Evolutionary conservation across 2,888 invertebrate species (phyloP).

Genomic region (Oasisia sp.): DNA sequence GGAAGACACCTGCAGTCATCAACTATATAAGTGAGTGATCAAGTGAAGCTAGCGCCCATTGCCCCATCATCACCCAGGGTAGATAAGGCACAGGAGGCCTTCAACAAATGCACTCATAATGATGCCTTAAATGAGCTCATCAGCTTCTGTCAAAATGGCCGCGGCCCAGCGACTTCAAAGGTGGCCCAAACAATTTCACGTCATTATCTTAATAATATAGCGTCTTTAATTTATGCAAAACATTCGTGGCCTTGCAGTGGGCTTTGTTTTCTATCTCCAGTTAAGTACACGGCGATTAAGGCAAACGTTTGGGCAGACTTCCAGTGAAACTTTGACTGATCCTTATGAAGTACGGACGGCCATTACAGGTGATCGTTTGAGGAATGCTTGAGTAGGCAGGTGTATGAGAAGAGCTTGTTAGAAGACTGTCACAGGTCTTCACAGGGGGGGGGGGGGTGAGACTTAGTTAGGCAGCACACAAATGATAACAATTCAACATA

Average conservation of each 20-base stretch:
- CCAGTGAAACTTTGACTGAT: neutral
- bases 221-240: slow-evolving; percentile 6
- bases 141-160: neutral
- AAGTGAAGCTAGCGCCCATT: neutral
- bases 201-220: slow-evolving; percentile 17
- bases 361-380: too few relatives aligned
- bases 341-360: neutral
- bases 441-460: too few relatives aligned
- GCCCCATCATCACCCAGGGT: neutral
- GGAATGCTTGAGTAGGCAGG: too few relatives aligned
- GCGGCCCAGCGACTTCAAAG: neutral
- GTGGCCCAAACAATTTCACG: slow-evolving; percentile 11
- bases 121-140: neutral
- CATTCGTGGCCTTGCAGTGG: neutral
- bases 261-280: neutral
- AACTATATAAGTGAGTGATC: neutral
- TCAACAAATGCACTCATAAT: neutral
- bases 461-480: neutral
- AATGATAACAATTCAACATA: neutral
- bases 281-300: neutral
- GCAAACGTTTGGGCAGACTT: neutral
- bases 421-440: too few relatives aligned
- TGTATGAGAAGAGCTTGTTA: too few relatives aligned
- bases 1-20: slow-evolving; percentile 1
- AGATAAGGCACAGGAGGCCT: neutral